Evolutionary conservation across 23 tunicate species (phyloP).

Genomic region (Oikopleura albicans): DNA sequence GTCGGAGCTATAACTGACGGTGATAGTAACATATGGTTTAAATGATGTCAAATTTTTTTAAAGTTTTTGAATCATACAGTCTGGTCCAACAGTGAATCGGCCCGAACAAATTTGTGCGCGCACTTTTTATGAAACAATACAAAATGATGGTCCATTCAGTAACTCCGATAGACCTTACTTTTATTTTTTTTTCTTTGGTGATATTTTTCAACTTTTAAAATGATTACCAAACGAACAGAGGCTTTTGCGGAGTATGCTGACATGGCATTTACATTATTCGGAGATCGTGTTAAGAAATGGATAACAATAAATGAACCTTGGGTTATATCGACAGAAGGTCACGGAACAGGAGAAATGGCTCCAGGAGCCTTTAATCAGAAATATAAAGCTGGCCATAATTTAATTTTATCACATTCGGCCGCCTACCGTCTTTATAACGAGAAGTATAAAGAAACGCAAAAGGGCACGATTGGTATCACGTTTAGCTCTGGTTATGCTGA

Average conservation of each 20-base stretch:
- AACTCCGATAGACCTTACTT: too few relatives aligned
- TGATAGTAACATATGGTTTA: too few relatives aligned
- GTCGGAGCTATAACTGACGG: too few relatives aligned
- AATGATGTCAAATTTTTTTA: too few relatives aligned
- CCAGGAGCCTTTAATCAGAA: slow-evolving; percentile 8
- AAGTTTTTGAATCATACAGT: too few relatives aligned
- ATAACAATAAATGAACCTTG: slow-evolving; percentile 89
- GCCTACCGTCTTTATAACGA: slow-evolving; percentile 66
- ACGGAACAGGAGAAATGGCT: slow-evolving; percentile 14
- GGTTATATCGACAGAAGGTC: slow-evolving; percentile 21
- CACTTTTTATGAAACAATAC: too few relatives aligned
- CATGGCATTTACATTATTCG: slow-evolving; percentile 39
- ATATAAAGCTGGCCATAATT: slow-evolving; percentile 70
- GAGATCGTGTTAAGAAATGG: slow-evolving; percentile 61
- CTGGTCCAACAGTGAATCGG: too few relatives aligned
- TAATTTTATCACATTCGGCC: slow-evolving; percentile 62
- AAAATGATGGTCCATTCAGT: too few relatives aligned
- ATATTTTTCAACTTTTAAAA: too few relatives aligned
- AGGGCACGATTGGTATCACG: slow-evolving; percentile 74
- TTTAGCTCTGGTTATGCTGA: slow-evolving; percentile 17
- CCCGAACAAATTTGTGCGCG: too few relatives aligned
- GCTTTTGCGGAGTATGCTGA: slow-evolving; percentile 38
- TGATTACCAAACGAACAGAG: too few relatives aligned
- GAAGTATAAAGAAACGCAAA: slow-evolving; percentile 34
- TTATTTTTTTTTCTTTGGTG: too few relatives aligned